A percentile compares a stretch with the other conserved stretches of the same genome.
Evolutionary conservation across 64 coral and sea anemone species (phyloP).

Genomic region (Porites lutea): DNA sequence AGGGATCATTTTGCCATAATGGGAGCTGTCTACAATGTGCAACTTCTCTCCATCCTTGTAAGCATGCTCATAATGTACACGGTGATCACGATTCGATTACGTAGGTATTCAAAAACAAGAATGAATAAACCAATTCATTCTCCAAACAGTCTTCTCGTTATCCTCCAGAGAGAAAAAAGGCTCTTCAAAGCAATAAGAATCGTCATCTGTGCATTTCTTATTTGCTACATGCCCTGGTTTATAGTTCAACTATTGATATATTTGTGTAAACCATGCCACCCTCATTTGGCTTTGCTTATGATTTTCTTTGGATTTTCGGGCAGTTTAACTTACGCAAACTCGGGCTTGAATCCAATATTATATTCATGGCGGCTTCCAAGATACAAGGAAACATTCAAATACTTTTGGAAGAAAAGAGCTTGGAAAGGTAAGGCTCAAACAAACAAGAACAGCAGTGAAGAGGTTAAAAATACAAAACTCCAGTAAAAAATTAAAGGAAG

Average conservation of each 20-base stretch:
- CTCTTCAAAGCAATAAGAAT: slow-evolving; percentile 26
- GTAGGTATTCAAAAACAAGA: not conserved
- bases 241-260: not conserved
- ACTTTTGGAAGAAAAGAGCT: not conserved
- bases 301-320: slow-evolving; percentile 4
- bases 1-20: slow-evolving; percentile 11
- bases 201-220: not conserved
- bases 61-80: not conserved
- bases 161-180: slow-evolving; percentile 5
- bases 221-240: not conserved
- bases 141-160: not conserved
- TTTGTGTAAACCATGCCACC: not conserved
- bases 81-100: not conserved
- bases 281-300: not conserved
- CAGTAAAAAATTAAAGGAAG: too few relatives aligned
- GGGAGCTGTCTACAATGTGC: not conserved
- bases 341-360: not conserved
- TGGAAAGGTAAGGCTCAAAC: too few relatives aligned
- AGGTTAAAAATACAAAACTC: too few relatives aligned
- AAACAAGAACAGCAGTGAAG: too few relatives aligned
- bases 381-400: not conserved
- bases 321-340: slow-evolving; percentile 1
- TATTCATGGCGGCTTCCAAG: not conserved
- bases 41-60: not conserved
- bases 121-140: not conserved